Base-by-base conservation (phyloP, 1,140 invertebrate species). In the Pararge aegeria region DNA sequence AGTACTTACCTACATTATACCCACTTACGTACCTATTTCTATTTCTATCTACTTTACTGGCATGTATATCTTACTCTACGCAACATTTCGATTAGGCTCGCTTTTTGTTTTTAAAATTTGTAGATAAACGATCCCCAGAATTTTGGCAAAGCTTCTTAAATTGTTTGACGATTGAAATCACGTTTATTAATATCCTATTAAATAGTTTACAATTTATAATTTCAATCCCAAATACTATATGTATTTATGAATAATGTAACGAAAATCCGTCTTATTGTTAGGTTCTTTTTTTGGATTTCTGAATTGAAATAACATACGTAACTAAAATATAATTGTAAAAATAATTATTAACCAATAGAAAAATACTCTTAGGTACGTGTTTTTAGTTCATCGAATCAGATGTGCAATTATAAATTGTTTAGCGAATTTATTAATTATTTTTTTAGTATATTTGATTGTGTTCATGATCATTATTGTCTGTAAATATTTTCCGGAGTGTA, bases 371-470 rank as follows among this genome's bases (percentile, higher is more conserved):
- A 85, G 79, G 73, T 76, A 79, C 71, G 68, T 73, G 70, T 73
- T 80, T 74, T 85, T 79, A 78, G 74, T 85, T 85, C 65, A 75
- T 80, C 69, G 49, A 68, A 72, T 71, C 58, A 63, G 69, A 80
- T 73, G 75, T 83, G 74, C 78, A 78, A 82, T 84, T 82, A 80
- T 75, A 66, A 73, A 67, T 84, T 81, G 68, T 82, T 83, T 87
- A 87, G 80, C 86, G 81, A 87, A 89, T 87, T 89, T 87, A 85
- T 86, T 77, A 79, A 84, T 82, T 83, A 71, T 12, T 34, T 74
- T 77, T 73, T 72, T 78, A 70, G 70, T 71, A 44, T 75, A 73
- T 64, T 77, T 70, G 60, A 75, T 75, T 74, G 69, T 78, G 75
- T 85, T 75, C 70, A 72, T 71, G 66, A 66, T 59, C 66, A 64